Evolutionary conservation across 2,797 vertebrate species (phyloP), one percentile per base, ranked within the genome.

Genomic region (Nyctalus aviator): DNA sequence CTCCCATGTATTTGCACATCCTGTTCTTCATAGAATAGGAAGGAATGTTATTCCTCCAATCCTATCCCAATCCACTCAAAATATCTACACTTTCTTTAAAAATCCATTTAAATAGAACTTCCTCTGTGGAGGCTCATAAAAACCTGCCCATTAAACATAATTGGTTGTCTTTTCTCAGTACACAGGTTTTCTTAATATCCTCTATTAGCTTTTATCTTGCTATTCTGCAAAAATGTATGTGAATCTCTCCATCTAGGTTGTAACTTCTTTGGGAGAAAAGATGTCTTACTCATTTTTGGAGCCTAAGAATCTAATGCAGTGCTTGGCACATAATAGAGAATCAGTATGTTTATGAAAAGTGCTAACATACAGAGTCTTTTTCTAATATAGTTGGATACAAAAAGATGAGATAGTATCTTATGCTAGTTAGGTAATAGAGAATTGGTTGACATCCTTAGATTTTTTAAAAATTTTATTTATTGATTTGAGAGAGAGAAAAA

Each of bases 331-430:
- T 55, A 82, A 55, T 1, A 83, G 55, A 90, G 41, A 50, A 87
- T 79, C 48, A 50, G 88, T 79, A 44, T 62, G 35, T n/a, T 93
- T 87, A 68, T 37, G 11, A 66, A 79, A 78, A 94, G 48, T 62
- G 25, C 46, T 90, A 84, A 78, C 25, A 76, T 27, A 76, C 37
- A 17, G 3, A 71, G 9, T 64, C n/a, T 85, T 73, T 83, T 48
- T 83, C 55, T 68, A 84, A 32, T 57, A 64, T 41, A 50, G 17
- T 23, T 69, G n/a, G 46, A 79, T 37, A 90, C 12, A 79, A 90
- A 85, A 93, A 94, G 69, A 90, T 88, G 18, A 87, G 17, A 88
- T 15, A 95, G 17, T 79, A 83, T 76, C 53, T 76, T 71, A 83
- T 17, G 5, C 25, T 90, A 53, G 14, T 73, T 68, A 87, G 18